Base-by-base conservation (phyloP, 2,113 vertebrate species). In the Urocitellus parryii region DNA sequence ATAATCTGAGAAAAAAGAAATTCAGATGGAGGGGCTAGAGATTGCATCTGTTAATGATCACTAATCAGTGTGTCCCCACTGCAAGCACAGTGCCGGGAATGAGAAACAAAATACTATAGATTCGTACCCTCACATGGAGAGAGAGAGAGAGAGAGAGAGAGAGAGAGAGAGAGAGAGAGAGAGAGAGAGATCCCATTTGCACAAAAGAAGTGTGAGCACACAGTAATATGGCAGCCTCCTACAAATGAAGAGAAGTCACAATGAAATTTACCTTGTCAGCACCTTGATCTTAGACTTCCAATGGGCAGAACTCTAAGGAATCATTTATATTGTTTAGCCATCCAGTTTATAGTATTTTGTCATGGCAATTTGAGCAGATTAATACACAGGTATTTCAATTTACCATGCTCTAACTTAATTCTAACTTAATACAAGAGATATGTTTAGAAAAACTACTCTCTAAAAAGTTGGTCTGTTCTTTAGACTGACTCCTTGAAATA, bases 301-400 rank as follows among this genome's bases (percentile, higher is more conserved):
- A 6, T 7, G 14, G 51, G 34, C 22, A 79, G 20, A 72, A 72
- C 4, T 27, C 4, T 32, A n/a, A 65, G 53, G 63, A 86, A 63
- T 53, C 53, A 79, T 42, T 86, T 63, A 53, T 82, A 61, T 72
- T 85, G 34, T 48, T 72, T 73, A 63, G 18, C 5, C 18, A 39
- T 14, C 6, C 3, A 63, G 18, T 90, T n/a, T 78, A 27, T 16
- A 63, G 29, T 53, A 61, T 73, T 85, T 90, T 78, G 17, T 83
- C 84, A 63, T 73, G 74, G 34, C 16, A 86, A 34, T 14, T 34
- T n/a, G 27, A 80, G 42, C 13, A 53, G 65, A 91, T 25, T 63
- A 63, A 78, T 63, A 51, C 13, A 53, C 0, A 76, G n/a, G n/a
- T 73, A 88, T 94, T 93, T 77, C 88, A 88, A 90, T 92, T 86